Evolutionary conservation across 1,140 invertebrate genomes (phyloP), one percentile per base, ranked within the genome.

Genomic region (Paracyclopina nana): DNA sequence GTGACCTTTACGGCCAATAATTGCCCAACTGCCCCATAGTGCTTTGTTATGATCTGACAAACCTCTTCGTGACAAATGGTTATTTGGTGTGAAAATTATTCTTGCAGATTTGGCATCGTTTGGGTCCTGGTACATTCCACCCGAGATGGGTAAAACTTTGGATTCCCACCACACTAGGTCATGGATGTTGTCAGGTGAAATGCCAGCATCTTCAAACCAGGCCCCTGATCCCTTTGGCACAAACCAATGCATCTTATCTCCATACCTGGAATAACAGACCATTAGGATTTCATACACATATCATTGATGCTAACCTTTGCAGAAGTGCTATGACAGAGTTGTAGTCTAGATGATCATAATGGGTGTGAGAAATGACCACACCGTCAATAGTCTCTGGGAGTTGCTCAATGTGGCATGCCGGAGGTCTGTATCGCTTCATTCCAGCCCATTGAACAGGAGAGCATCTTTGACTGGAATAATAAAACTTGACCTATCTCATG

Each of bases 271-370:
- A n/a, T n/a, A n/a, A n/a, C n/a, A n/a, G n/a, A n/a, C n/a, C n/a
- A n/a, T n/a, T n/a, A n/a, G n/a, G n/a, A n/a, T n/a, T n/a, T n/a
- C n/a, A n/a, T n/a, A n/a, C n/a, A n/a, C n/a, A n/a, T n/a, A n/a
- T n/a, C n/a, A n/a, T n/a, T n/a, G n/a, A n/a, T n/a, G n/a, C n/a
- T n/a, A n/a, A n/a, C n/a, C n/a, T 11, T 3, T 5, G 14, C n/a
- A 12, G 25, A 16, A 48, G 29, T 4, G 6, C 25, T 12, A 48
- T 50, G 1, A 71, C 64, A 16, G 62, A 61, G 22, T 60, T 54
- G 14, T 55, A 51, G 56, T 72, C 68, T 16, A 71, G 56, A 61
- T 72, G 70, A 58, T 72, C 70, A 53, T 69, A 72, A 59, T 72
- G 70, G 56, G 65, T 67, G 53, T 72, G 70, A 31, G 67, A 69